Base-by-base conservation (phyloP, 2,113 vertebrate species). In the Gallinago media region DNA sequence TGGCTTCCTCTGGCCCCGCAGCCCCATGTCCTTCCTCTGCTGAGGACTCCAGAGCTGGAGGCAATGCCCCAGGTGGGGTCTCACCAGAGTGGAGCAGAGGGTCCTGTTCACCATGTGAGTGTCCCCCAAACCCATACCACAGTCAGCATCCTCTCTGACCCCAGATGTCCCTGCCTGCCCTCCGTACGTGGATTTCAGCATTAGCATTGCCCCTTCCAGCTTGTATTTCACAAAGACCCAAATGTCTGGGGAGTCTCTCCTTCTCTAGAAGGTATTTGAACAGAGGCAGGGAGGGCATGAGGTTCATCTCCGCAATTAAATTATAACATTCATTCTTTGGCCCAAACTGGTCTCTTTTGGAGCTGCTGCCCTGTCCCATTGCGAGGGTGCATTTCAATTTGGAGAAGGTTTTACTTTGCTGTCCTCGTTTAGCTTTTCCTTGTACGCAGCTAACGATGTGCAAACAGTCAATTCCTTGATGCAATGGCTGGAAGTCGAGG, bases 31-130 rank as follows among this genome's bases (percentile, higher is more conserved):
- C 27, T 54, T 54, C 26, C 50, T 54, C 15, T 54, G 15, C 52
- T 52, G 50, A 29, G 26, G 50, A 29, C 26, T 29, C 50, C 50
- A 52, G 50, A 52, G 26, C 50, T 52, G 50, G 50, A 52, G 15
- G 26, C 26, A 52, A 5, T 29, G 15, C 25, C 15, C 15, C 26
- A 16, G 50, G 26, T 52, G 50, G 50, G 26, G 27, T 54, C 27
- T 54, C 52, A 29, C 52, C 52, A 29, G 50, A 27, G 26, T 13
- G 3, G 50, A 52, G 50, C 0, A 0, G 29, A 9, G 15, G 26
- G 34, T 82, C 61, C 47, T 44, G 32, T 49, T 68, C 0, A 0
- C 23, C 9, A 0, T 3, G 0, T 0, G 1, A 1, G 11, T 18
- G 17, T 38, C 36, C 58, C 34, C 31, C 44, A 83, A 26, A 25